Base-by-base conservation (phyloP, 2,113 vertebrate genomes). In the Centropus unirufus region DNA sequence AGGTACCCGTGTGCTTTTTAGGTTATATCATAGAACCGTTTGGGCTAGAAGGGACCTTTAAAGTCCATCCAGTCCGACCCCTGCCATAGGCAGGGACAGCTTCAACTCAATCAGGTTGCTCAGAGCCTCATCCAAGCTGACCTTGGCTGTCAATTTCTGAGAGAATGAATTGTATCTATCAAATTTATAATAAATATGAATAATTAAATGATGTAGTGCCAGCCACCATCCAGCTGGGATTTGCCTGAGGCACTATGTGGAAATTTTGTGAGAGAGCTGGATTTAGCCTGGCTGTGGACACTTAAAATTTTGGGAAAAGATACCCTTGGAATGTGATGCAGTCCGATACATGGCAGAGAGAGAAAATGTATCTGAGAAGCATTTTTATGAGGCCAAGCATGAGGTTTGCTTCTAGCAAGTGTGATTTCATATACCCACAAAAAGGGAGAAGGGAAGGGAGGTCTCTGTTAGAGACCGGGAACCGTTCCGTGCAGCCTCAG, bases 161-260 rank as follows among this genome's bases (percentile, higher is more conserved):
- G 34, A 69, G 88, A 66, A 80, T 13, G 0, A 8, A 8, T 26
- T 69, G 64, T 36, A 46, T 21, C 11, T 78, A 3, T 30, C 19
- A 11, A 39, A 44, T 34, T 73, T 61, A 13, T 6, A 51, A 66
- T 64, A 76, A 68, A 29, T 42, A 12, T 3, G 8, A 19, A 54
- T 54, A 80, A 49, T 34, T 20, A n/a, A 85, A 32, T 67, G 8
- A 14, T 62, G 12, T 39, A 32, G 42, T 36, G 59, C 34, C 64
- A 19, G 30, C 23, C 0, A 0, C 5, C 1, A 3, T 64, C 80
- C 57, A 44, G 20, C 51, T 83, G 59, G 51, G 72, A 70, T 74
- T 69, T 57, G 44, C 9, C 29, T 21, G 51, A 54, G 42, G 23
- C 29, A 32, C 2, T 0, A 14, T 9, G 6, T 42, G 52, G 39